phyloP scores from a whole-genome alignment of 1,140 invertebrate genomes.

The Zaprionus camerounensis region DNA sequence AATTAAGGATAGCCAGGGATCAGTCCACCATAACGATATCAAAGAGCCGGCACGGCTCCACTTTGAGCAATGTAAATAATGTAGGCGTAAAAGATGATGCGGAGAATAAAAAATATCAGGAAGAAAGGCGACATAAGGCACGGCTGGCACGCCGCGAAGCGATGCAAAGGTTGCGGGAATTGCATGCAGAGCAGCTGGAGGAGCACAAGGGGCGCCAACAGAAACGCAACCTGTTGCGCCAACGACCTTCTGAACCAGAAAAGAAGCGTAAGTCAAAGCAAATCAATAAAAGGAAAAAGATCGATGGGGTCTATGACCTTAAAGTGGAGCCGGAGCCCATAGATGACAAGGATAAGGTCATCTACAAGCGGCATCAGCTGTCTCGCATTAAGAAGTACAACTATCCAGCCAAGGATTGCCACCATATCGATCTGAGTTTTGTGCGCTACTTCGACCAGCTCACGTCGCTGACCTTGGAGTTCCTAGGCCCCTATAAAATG shows the following conservation, averaged over 20 bases:
- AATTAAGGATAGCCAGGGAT: too few species aligned
- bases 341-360: conserved; percentile 44
- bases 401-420: conserved; percentile 63
- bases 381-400: conserved; percentile 25
- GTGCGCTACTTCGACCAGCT: conserved; percentile 62
- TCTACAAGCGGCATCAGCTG: conserved; percentile 60
- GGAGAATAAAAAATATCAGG: not conserved
- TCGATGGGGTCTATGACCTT: conserved; percentile 53
- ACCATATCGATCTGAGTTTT: conserved; percentile 69
- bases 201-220: conserved; percentile 30
- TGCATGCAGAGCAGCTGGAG: conserved; percentile 1
- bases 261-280: conserved; percentile 23
- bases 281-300: conserved; percentile 3
- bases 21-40: too few species aligned
- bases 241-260: not conserved
- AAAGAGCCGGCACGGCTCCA: too few species aligned
- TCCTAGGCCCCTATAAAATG: conserved; percentile 50
- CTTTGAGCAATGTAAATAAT: not conserved
- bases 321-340: conserved; percentile 52
- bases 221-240: not conserved
- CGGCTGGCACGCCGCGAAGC: conserved; percentile 44
- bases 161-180: conserved; percentile 49
- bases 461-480: conserved; percentile 59
- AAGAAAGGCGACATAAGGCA: not conserved
- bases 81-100: not conserved